phyloP scores from a whole-genome alignment of 2,797 vertebrate species.

The Neomorphus geoffroyi region DNA sequence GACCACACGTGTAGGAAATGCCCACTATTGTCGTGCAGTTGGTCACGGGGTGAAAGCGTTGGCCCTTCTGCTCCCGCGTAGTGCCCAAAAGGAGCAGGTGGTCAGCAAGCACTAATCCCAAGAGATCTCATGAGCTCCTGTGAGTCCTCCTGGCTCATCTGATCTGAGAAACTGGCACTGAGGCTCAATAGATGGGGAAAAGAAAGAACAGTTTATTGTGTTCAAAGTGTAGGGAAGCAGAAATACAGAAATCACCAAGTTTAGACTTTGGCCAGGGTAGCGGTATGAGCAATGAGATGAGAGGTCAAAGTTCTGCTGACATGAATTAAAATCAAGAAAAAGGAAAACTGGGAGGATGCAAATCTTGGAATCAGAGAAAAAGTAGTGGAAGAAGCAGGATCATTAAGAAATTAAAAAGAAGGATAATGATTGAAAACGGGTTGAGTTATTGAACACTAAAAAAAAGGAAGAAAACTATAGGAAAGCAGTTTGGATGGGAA shows the following conservation, averaged over 20 bases:
- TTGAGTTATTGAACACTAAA: background rate
- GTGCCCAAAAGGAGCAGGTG: background rate
- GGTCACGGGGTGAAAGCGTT: background rate
- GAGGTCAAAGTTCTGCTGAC: background rate
- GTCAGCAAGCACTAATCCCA: background rate
- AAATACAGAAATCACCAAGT: background rate
- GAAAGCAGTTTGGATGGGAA: background rate
- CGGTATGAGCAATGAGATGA: background rate
- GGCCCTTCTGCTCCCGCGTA: background rate
- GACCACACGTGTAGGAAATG: fast-evolving
- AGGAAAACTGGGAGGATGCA: background rate
- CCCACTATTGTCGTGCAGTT: background rate
- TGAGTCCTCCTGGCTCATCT: background rate
- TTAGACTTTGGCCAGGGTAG: background rate
- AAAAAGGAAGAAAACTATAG: background rate
- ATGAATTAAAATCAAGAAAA: background rate
- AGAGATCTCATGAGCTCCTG: background rate
- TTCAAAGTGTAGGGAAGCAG: background rate
- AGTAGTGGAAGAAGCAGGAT: background rate
- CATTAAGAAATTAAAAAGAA: background rate
- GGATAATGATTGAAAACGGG: background rate
- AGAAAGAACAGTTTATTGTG: background rate
- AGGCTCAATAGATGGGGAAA: background rate
- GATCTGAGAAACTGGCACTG: background rate
- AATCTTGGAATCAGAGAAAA: background rate